phyloP scores from a whole-genome alignment of 2,888 invertebrate genomes.

The Yponomeuta malinellus region DNA sequence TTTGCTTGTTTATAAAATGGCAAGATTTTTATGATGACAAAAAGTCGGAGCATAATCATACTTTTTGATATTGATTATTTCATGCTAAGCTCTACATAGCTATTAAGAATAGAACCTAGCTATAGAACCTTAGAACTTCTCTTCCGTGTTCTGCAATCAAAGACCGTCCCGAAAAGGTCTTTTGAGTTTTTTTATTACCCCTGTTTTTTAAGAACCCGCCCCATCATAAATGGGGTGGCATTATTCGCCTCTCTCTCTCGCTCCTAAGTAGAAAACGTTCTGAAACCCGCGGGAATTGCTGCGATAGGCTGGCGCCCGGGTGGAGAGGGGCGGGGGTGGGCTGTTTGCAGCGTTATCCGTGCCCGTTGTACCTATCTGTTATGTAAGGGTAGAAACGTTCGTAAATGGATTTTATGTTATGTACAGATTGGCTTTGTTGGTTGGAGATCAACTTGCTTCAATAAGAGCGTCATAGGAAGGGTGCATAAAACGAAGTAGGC shows the following conservation, averaged over 20 bases:
- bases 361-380: not conserved
- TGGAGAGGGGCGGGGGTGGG: not conserved
- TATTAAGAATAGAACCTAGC: too few species aligned
- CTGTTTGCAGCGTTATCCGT: conserved; percentile 4
- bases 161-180: not conserved
- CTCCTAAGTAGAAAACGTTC: conserved; percentile 20
- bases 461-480: too few species aligned
- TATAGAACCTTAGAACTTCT: too few species aligned
- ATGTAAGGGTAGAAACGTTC: conserved; percentile 2
- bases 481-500: too few species aligned
- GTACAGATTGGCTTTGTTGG: not conserved
- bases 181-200: not conserved
- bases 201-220: conserved; percentile 7
- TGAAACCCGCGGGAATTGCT: conserved; percentile 3
- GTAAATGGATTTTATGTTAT: conserved; percentile 10
- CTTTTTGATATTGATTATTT: too few species aligned
- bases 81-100: too few species aligned
- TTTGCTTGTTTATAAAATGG: too few species aligned
- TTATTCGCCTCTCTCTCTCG: conserved; percentile 49
- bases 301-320: conserved; percentile 12
- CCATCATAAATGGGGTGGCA: conserved; percentile 13
- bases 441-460: not conserved
- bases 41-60: too few species aligned
- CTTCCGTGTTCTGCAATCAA: too few species aligned
- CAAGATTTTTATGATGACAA: too few species aligned